phyloP scores from a whole-genome alignment of 1,140 invertebrate genomes.

The Trichonephila clavipes region DNA sequence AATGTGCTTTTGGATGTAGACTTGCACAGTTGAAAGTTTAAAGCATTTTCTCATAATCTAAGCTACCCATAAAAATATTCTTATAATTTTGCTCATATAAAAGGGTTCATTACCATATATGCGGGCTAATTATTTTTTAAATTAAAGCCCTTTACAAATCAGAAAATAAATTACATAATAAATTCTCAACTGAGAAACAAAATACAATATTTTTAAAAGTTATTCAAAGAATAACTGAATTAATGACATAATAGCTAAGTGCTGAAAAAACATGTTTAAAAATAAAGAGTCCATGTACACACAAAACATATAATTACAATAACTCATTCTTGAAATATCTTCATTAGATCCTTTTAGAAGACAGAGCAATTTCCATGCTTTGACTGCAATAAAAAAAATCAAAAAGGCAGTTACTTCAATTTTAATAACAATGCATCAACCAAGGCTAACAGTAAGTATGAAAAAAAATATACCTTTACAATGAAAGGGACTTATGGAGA shows the following conservation, averaged over 20 bases:
- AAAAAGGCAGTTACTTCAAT: slow-evolving; percentile 22
- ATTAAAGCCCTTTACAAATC: neutral
- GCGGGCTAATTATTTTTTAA: neutral
- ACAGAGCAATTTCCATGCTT: neutral
- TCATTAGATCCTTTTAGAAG: neutral
- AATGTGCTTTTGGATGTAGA: no score
- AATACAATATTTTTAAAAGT: neutral
- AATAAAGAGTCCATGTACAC: no score
- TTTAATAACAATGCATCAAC: slow-evolving; percentile 6
- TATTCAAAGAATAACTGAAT: neutral
- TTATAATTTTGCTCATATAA: no score
- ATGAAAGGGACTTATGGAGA: slow-evolving; percentile 61
- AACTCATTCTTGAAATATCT: neutral
- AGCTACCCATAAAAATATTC: no score
- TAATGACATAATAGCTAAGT: neutral
- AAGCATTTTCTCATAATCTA: no score
- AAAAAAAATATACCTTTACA: slow-evolving; percentile 52
- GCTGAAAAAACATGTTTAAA: neutral
- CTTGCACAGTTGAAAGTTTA: no score
- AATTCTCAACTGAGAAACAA: neutral
- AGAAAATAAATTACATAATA: neutral
- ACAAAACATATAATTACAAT: slow-evolving; percentile 11
- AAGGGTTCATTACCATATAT: no score
- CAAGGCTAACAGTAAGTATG: neutral
- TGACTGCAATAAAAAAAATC: slow-evolving; percentile 43